Conservation (phyloP, 2,888 invertebrate species). For the Cabera pusaria region DNA sequence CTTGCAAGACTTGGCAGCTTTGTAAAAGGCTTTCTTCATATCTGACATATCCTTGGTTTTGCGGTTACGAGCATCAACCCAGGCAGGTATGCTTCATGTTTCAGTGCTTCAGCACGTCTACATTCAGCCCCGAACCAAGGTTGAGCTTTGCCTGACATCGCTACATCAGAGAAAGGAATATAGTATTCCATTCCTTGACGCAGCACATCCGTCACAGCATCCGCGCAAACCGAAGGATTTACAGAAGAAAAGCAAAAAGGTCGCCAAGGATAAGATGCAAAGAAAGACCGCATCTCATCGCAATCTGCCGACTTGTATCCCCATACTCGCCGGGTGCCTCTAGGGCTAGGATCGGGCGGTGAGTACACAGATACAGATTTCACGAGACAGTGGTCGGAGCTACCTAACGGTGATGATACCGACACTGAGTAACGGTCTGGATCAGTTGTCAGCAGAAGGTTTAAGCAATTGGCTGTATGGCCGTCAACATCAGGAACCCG, state of each 20-base stretch:
- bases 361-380: slow-evolving; percentile 1
- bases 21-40: background rate
- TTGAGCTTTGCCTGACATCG: slow-evolving; percentile 2
- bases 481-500: too few species aligned
- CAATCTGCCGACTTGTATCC: slow-evolving; percentile 19
- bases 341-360: slow-evolving; percentile 11
- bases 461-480: too few species aligned
- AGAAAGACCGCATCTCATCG: slow-evolving; percentile 27
- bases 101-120: background rate
- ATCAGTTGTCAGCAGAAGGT: too few species aligned
- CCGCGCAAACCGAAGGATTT: background rate
- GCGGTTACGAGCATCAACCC: background rate
- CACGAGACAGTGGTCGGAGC: slow-evolving; percentile 4
- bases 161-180: background rate
- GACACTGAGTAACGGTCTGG: too few species aligned
- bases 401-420: background rate
- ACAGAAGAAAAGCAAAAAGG: slow-evolving; percentile 3
- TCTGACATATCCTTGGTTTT: background rate
- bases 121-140: background rate
- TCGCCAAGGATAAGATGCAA: slow-evolving; percentile 23
- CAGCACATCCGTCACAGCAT: background rate
- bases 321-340: slow-evolving; percentile 19
- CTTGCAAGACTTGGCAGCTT: background rate
- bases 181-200: background rate
- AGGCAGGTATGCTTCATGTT: background rate